Evolutionary conservation across 2,888 invertebrate genomes (phyloP).

Genomic region (Drosophila macrospina): DNA sequence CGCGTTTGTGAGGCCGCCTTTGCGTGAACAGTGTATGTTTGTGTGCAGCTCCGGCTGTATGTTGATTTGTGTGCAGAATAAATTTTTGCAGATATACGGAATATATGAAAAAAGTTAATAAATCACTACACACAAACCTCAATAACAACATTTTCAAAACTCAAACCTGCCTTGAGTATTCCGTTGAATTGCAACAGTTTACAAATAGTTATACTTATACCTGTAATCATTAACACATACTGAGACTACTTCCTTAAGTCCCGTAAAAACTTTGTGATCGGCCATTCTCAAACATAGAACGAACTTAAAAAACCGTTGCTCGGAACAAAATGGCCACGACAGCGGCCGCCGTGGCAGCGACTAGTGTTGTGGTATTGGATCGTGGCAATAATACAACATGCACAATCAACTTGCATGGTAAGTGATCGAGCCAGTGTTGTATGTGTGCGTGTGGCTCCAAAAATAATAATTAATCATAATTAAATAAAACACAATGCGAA

Average conservation of each 20-base stretch:
- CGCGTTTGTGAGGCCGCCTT: constrained; percentile 48
- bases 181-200: constrained; percentile 49
- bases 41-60: constrained; percentile 43
- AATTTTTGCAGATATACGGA: constrained; percentile 57
- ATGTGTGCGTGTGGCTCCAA: constrained; percentile 20
- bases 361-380: constrained; percentile 96
- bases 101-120: constrained; percentile 21
- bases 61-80: constrained; percentile 69
- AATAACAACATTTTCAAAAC: constrained; percentile 12
- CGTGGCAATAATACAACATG: constrained; percentile 98
- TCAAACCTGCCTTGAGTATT: constrained; percentile 44
- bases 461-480: constrained; percentile 79
- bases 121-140: constrained; percentile 1
- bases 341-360: constrained; percentile 92
- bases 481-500: constrained; percentile 53
- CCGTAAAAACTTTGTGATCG: constrained; percentile 17
- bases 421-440: constrained; percentile 83
- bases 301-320: constrained; percentile 57
- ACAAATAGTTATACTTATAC: constrained; percentile 9
- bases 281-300: background rate
- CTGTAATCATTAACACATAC: constrained; percentile 2
- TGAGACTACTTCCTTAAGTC: constrained; percentile 3
- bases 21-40: constrained; percentile 39
- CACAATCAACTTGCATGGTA: constrained; percentile 98
- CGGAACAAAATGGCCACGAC: constrained; percentile 79